Base-by-base conservation (phyloP, 1,140 invertebrate species). In the Pogonus chalceus region DNA sequence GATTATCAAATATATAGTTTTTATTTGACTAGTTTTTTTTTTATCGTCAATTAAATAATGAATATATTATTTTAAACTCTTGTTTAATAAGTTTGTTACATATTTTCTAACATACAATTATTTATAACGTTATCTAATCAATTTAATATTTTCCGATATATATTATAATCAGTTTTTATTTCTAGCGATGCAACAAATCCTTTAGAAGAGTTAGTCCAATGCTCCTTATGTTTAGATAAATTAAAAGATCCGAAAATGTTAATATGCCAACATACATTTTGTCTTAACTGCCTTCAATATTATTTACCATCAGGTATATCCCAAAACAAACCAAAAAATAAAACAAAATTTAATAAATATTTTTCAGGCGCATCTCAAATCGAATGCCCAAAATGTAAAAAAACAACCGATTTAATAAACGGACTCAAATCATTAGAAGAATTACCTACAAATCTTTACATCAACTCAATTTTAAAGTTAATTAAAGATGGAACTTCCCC, bases 221-320 rank as follows among this genome's bases (percentile, higher is more conserved):
- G 86, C 66, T 70, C 82, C 1, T 74, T 89, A 39, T 89, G 86
- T 62, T 64, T 86, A 21, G 82, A 87, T 61, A 72, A 79, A 52
- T 74, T 83, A 22, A 76, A 73, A 53, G 72, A 78, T 23, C 84
- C 85, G 1, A 82, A 81, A 63, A 81, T 87, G 73, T 67, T 88
- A 55, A 81, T 82, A 2, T 88, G 85, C 63, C 84, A 87, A 63
- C 84, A 87, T 66, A 87, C 85, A 0, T 88, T 87, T 66, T 88
- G 86, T 62, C 64, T 77, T 35, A 65, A 73, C 14, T 86, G 84
- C 59, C 72, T 86, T 10, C 71, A 75, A 56, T 69, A 68, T 35
- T 74, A 75, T 48, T n/a, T 62, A 2, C 64, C 70, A n/a, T 66
- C 67, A 50, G 69, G 71, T 69, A 54, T 23, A 62, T 56, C n/a